Base-by-base conservation (phyloP, 2,797 vertebrate genomes). In the Okamejei kenojei region DNA sequence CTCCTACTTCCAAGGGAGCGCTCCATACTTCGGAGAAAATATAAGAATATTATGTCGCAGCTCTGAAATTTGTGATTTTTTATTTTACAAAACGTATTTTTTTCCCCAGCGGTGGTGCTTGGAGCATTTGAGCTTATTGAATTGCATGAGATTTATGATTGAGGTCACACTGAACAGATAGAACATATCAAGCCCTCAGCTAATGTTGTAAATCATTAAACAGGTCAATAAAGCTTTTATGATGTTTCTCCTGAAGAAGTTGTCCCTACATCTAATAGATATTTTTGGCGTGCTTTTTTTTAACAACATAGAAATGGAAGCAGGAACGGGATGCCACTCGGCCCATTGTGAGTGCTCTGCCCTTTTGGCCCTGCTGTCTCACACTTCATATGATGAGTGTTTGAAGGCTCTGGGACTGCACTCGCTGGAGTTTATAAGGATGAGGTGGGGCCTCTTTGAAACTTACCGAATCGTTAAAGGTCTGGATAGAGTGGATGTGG, bases 201-300 rank as follows among this genome's bases (percentile, higher is more conserved):
- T 54, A 92, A 68, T 88, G 38, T 90, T 76, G 73, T 54, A 76
- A 76, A 92, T n/a, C 38, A n/a, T 10, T 29, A 29, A 92, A 76
- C 10, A 26, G 45, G 38, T 92, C 90, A 92, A 58, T 76, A 54
- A 92, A 7, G 71, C 21, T 29, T 91, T 76, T 76, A 58, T 45
- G 10, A 54, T 76, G 68, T 38, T 11, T 26, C 38, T 29, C 23
- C 29, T 54, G 26, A 45, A 58, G 1, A 35, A 13, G 73, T 71
- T 76, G 13, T 29, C 26, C 45, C 71, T 76, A 15, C 54, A 76
- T 91, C 11, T 29, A 6, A 38, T 58, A 86, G 54, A 15, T 71
- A 90, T 23, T 35, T 35, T 88, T 68, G 84, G 4, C 7, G n/a
- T 61, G 4, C 8, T 91, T 91, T 73, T 73, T 73, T 86, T 63